Conservation (phyloP, 2,797 vertebrate genomes). For the Phalanger gymnotis region DNA sequence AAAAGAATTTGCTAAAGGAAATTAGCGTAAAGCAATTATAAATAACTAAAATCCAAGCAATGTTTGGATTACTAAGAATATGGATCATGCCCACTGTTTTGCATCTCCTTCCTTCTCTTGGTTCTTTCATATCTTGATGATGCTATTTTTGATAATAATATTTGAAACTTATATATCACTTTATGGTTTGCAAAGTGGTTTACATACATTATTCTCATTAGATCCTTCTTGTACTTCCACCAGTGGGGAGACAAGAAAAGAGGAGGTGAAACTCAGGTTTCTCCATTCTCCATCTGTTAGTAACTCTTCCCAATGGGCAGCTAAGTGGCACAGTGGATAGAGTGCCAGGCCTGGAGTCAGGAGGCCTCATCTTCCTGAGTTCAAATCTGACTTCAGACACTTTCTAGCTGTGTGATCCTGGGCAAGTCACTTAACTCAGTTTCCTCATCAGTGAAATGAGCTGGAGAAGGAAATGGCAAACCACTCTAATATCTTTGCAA, state of each 20-base stretch:
- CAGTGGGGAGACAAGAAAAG: not conserved
- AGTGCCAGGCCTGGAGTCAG: not conserved
- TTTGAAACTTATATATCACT: not conserved
- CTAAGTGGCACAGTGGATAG: not conserved
- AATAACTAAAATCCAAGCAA: conserved; percentile 32
- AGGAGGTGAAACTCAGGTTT: not conserved
- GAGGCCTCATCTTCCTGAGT: not conserved
- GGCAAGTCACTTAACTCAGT: not conserved
- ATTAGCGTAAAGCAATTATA: conserved; percentile 42
- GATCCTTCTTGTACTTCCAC: not conserved
- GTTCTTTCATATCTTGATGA: not conserved
- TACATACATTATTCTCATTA: not conserved
- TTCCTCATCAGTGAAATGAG: not conserved
- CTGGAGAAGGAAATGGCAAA: not conserved
- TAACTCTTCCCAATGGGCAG: not conserved
- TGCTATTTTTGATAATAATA: not conserved
- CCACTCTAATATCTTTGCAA: not conserved
- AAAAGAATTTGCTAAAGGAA: conserved; percentile 52
- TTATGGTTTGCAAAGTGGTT: not conserved
- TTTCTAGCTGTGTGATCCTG: not conserved
- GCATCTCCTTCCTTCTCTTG: not conserved
- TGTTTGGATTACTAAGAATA: not conserved
- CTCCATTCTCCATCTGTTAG: not conserved
- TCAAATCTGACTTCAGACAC: not conserved
- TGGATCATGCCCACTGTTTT: not conserved